Conservation (phyloP, 92 coral and sea anemone species). For the Phenganax stokvisi region DNA sequence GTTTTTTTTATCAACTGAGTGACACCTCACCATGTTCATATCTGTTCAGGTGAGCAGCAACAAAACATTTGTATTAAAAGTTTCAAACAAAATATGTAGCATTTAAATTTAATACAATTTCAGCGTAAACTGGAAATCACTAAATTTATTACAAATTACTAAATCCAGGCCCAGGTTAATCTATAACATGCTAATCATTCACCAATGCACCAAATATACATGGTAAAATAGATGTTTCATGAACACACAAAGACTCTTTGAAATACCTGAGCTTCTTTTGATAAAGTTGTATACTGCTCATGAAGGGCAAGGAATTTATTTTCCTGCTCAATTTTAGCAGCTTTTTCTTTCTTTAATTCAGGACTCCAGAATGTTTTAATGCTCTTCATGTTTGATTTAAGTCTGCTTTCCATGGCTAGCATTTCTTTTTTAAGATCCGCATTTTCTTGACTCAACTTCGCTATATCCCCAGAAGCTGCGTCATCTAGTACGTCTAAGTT, state of each 20-base stretch:
- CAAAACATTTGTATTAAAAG: no score
- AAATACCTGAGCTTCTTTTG: slow-evolving; percentile 87
- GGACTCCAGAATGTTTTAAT: slow-evolving; percentile 99
- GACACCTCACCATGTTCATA: no score
- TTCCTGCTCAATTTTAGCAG: slow-evolving; percentile 80
- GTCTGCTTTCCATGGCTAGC: slow-evolving; percentile 89
- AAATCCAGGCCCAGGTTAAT: no score
- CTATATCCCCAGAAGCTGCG: slow-evolving; percentile 31
- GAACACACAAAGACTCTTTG: not conserved
- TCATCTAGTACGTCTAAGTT: not conserved
- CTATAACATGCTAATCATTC: no score
- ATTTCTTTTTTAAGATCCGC: slow-evolving; percentile 77
- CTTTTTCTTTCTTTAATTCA: slow-evolving; percentile 91
- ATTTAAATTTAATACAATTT: no score
- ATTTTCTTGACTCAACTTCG: slow-evolving; percentile 77
- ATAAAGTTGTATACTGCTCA: slow-evolving; percentile 79
- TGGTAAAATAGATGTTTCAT: not conserved
- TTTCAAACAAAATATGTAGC: no score
- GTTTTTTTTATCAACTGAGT: no score
- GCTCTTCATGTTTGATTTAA: slow-evolving; percentile 95
- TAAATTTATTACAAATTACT: no score
- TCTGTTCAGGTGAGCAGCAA: no score
- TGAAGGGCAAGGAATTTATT: slow-evolving; percentile 67
- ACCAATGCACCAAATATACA: not conserved
- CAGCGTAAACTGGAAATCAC: no score